Evolutionary conservation across 1,140 invertebrate genomes (phyloP).

Genomic region (Helicoverpa zea): DNA sequence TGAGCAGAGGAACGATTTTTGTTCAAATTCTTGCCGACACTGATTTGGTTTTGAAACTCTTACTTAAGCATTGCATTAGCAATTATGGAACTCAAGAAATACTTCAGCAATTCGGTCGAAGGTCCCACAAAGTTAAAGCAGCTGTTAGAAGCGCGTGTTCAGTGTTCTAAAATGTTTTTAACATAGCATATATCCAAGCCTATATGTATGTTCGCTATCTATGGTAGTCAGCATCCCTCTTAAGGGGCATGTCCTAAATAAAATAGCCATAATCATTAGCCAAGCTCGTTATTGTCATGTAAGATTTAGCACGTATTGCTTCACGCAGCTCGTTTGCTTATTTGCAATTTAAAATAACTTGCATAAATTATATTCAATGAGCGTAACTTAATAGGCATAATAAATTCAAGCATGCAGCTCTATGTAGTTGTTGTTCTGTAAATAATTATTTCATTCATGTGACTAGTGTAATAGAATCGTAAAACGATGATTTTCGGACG

Average conservation of each 20-base stretch:
- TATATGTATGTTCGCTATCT: neutral
- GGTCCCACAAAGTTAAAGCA: no score
- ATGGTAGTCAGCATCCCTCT: constrained; percentile 49
- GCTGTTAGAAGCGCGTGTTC: no score
- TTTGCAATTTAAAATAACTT: constrained; percentile 56
- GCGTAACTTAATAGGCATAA: constrained; percentile 32
- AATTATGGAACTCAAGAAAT: no score
- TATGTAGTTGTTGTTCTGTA: constrained; percentile 10
- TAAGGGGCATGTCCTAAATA: constrained; percentile 38
- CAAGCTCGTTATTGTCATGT: constrained; percentile 32
- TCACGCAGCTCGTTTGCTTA: constrained; percentile 40
- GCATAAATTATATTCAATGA: constrained; percentile 46
- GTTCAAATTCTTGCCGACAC: no score
- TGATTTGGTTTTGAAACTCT: no score
- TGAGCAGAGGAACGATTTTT: no score
- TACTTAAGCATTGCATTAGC: no score
- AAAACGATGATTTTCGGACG: constrained; percentile 35
- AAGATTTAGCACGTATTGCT: constrained; percentile 42
- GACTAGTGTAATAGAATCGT: neutral
- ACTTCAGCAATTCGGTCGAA: no score
- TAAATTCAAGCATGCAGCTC: constrained; percentile 28
- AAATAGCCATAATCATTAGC: constrained; percentile 1
- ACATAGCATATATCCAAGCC: neutral
- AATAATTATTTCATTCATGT: constrained; percentile 46
- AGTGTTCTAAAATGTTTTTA: neutral